Evolutionary conservation across 1,140 invertebrate genomes (phyloP), one percentile per base, ranked within the genome.

Genomic region (Microplitis demolitor): DNA sequence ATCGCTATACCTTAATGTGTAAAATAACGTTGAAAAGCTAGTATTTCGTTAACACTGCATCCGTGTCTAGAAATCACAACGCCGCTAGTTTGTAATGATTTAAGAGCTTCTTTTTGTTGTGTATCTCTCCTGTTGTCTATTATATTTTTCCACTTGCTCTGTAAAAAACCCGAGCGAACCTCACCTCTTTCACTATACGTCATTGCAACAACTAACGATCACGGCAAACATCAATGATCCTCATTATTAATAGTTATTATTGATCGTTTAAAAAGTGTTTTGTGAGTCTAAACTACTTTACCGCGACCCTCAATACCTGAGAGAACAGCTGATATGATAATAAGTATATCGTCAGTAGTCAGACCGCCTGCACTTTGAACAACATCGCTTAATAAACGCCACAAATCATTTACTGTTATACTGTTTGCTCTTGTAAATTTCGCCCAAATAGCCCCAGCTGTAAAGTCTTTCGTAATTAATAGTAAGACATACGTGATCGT

Each of bases 211-310:
- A 68, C 53, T 34, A 68, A 45, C 3, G 35, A 69, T 4, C 68
- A 34, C 4, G 68, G 68, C 24, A 69, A 58, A 61, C 68, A 69
- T 61, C 39, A 69, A 60, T 69, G 60, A 61, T 69, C 68, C 37
- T 35, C 31, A 34, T 69, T 69, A 14, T 13, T 37, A 6, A 69
- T 69, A 6, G 53, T 58, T 45, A 62, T 45, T 9, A 69, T 69
- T 3, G 68, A 69, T 61, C 13, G 45, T 69, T 69, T 61, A 16
- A 34, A 53, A 3, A 69, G 16, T 51, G 11, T 24, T 58, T 71
- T 39, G 45, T 71, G 39, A 24, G 69, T 50, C 24, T 51, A 33
- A 53, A 14, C 37, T 39, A 39, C 37, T 39, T 39, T 39, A 39
- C 37, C 37, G 8, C 37, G 37, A 8, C 1, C 37, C 1, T 4